These are phyloP conservation scores for Phrynocephalus guinanensis DNA, from an alignment of 2,797 vertebrate species.

Conservation along the genomic window DNA sequence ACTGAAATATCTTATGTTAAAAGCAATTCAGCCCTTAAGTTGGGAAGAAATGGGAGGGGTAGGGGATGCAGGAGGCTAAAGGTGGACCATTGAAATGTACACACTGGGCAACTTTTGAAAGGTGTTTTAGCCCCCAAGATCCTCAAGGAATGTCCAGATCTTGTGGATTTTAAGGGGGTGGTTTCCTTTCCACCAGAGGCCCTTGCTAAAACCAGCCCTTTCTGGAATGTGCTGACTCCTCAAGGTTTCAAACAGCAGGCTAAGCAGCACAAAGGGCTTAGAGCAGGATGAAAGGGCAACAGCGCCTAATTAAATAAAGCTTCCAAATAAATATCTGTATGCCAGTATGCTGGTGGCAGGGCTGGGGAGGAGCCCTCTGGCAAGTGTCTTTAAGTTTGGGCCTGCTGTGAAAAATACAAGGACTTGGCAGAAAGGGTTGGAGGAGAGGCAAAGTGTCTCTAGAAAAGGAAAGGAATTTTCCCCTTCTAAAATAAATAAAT, in stretches of 20 bases:
- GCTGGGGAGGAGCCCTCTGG: not conserved
- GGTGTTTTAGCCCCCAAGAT: not conserved
- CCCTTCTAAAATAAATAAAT: too few relatives aligned
- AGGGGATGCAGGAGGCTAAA: not conserved
- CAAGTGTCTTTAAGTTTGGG: not conserved
- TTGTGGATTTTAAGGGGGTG: not conserved
- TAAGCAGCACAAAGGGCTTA: not conserved
- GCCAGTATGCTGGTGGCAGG: not conserved
- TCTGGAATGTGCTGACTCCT: not conserved
- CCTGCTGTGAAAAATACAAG: conserved; percentile 20
- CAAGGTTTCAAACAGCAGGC: not conserved
- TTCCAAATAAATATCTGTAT: conserved; percentile 2
- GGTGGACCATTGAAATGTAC: not conserved
- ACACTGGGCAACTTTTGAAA: conserved; percentile 13
- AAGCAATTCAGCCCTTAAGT: conserved; percentile 9
- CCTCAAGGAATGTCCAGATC: not conserved
- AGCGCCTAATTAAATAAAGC: conserved; percentile 1
- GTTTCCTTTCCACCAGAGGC: not conserved
- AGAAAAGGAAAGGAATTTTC: not conserved
- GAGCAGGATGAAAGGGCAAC: not conserved
- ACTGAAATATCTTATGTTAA: not conserved
- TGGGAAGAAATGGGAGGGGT: not conserved
- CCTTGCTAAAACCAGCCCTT: not conserved
- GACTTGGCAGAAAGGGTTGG: not conserved
- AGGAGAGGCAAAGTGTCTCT: conserved; percentile 1